These are phyloP conservation scores for Drosophila mauritiana DNA, from an alignment of 1,140 invertebrate species.

Conservation along the genomic window DNA sequence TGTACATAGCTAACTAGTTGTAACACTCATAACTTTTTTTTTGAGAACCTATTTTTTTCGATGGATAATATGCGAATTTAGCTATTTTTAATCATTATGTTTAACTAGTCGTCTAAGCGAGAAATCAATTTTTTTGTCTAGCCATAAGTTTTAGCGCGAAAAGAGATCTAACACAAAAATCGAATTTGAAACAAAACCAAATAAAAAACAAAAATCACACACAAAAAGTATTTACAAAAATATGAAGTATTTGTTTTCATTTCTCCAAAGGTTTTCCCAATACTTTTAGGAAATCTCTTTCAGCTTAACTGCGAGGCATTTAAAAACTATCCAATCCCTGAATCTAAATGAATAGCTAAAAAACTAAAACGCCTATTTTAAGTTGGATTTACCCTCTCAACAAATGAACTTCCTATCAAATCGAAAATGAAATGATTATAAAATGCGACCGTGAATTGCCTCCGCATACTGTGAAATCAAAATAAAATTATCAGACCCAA, in stretches of 20 bases:
- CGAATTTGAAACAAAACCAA: constrained; percentile 74
- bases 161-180: constrained; percentile 73
- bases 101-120: constrained; percentile 70
- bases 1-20: constrained; percentile 30
- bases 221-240: constrained; percentile 62
- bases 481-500: constrained; percentile 27
- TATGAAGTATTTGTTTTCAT: constrained; percentile 23
- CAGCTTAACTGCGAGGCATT: neutral
- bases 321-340: neutral
- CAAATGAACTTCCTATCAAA: neutral
- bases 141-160: constrained; percentile 75
- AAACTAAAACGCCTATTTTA: neutral
- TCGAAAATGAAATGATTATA: neutral
- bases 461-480: constrained; percentile 22
- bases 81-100: constrained; percentile 75
- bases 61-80: constrained; percentile 73
- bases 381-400: neutral
- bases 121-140: constrained; percentile 76
- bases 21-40: constrained; percentile 47
- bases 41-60: constrained; percentile 41
- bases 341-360: neutral
- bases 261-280: neutral
- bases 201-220: constrained; percentile 64
- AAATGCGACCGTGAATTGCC: constrained; percentile 2
- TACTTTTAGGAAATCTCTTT: neutral